Conservation (phyloP, 2,113 vertebrate species). For the Elgaria multicarinata region DNA sequence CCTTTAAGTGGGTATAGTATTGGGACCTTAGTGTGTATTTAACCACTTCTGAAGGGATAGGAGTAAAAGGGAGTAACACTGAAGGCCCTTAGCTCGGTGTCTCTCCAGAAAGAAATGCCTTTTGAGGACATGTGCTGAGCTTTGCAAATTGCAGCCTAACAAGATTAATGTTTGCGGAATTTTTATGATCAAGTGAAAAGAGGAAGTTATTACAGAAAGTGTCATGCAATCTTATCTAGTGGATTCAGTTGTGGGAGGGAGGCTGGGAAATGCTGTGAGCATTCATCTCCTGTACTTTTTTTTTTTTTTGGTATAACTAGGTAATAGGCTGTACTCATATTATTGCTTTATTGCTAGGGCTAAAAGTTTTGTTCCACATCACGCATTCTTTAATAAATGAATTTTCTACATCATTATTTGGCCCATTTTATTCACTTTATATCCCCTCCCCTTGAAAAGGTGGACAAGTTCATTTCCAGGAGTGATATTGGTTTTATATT, state of each 20-base stretch:
- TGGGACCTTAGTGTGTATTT: neutral
- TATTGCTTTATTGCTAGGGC: conserved; percentile 20
- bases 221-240: neutral
- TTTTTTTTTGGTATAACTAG: neutral
- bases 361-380: neutral
- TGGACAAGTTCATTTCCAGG: neutral
- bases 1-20: no score
- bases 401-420: conserved; percentile 13
- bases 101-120: neutral
- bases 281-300: conserved; percentile 6
- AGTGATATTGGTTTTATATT: neutral
- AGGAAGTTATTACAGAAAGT: conserved; percentile 4
- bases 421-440: neutral
- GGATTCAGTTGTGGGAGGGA: neutral
- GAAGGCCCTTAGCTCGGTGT: neutral
- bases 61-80: neutral
- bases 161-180: neutral
- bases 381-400: neutral
- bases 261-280: neutral
- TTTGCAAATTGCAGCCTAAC: neutral
- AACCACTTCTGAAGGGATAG: neutral
- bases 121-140: neutral
- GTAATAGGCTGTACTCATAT: neutral
- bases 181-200: conserved; percentile 10
- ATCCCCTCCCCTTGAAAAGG: neutral